phyloP scores from a whole-genome alignment of 1,140 invertebrate species.

The Sitobion miscanthi region DNA sequence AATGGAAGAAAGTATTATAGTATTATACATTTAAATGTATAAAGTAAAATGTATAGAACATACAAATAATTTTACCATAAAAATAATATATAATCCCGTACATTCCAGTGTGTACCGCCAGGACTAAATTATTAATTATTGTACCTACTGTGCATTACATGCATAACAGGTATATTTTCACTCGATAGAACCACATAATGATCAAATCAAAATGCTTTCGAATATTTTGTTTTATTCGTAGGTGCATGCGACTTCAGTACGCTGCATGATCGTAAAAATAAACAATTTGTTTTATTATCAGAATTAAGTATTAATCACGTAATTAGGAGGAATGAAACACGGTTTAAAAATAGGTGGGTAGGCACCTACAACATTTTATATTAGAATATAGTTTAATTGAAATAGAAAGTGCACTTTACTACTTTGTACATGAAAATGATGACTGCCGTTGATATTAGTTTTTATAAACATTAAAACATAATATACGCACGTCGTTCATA shows the following conservation, averaged over 20 bases:
- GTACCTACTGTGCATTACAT: background rate
- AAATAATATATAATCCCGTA: background rate
- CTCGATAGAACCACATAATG: background rate
- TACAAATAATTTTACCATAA: slow-evolving; percentile 2
- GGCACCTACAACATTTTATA: background rate
- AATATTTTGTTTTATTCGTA: background rate
- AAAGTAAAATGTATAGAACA: background rate
- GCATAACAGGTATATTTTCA: background rate
- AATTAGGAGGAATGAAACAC: background rate
- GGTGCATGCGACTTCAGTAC: background rate
- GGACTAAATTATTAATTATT: background rate
- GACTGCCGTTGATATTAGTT: background rate
- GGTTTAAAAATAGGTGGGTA: background rate
- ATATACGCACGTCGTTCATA: background rate
- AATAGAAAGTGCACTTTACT: background rate
- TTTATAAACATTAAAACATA: background rate
- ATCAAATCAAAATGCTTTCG: background rate
- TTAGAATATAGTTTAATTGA: background rate
- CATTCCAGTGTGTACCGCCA: background rate
- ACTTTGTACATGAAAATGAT: background rate
- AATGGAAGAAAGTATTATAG: background rate
- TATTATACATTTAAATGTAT: background rate
- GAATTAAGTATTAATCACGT: background rate
- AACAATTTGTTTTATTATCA: background rate
- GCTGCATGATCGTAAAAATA: background rate